A percentile compares a stretch with the other conserved stretches of the same genome.
These are phyloP conservation scores for Drosophila paranaensis DNA, from an alignment of 2,888 invertebrate genomes.

Conservation along the genomic window DNA sequence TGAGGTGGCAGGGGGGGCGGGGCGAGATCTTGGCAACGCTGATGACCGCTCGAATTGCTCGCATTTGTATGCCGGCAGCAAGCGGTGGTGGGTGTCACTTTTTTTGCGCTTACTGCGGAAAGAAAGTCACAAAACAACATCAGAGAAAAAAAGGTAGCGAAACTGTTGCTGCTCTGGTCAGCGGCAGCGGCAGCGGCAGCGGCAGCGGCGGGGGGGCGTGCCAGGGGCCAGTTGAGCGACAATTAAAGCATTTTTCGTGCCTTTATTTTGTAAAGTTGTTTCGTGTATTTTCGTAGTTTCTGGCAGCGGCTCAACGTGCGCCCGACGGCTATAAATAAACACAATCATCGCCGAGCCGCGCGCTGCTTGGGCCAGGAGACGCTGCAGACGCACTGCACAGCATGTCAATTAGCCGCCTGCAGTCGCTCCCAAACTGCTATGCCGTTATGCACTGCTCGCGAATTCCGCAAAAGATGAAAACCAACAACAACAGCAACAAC, in stretches of 20 bases:
- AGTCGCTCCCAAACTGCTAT: conserved; percentile 38
- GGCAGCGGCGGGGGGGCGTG: background rate
- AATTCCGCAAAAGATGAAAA: background rate
- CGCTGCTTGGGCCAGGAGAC: conserved; percentile 29
- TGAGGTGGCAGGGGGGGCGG: background rate
- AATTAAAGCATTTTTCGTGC: conserved; percentile 56
- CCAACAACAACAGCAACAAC: too few species aligned
- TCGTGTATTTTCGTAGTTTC: conserved; percentile 21
- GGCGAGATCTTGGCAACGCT: conserved; percentile 43
- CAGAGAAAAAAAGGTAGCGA: conserved; percentile 44
- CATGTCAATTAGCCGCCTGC: conserved; percentile 35
- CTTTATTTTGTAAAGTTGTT: conserved; percentile 20
- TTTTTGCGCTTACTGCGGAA: conserved; percentile 58
- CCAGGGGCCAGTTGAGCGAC: conserved; percentile 41
- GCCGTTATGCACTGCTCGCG: background rate
- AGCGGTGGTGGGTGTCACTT: conserved; percentile 55
- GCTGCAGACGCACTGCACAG: conserved; percentile 19
- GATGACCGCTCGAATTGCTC: conserved; percentile 42
- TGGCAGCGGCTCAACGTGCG: conserved; percentile 45
- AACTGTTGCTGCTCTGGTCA: conserved; percentile 43
- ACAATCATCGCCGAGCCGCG: conserved; percentile 8
- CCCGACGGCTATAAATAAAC: conserved; percentile 37
- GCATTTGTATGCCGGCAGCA: conserved; percentile 65
- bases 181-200: background rate
- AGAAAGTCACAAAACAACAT: conserved; percentile 48